Base-by-base conservation (phyloP, 2,888 invertebrate species). In the Papilio demoleus region DNA sequence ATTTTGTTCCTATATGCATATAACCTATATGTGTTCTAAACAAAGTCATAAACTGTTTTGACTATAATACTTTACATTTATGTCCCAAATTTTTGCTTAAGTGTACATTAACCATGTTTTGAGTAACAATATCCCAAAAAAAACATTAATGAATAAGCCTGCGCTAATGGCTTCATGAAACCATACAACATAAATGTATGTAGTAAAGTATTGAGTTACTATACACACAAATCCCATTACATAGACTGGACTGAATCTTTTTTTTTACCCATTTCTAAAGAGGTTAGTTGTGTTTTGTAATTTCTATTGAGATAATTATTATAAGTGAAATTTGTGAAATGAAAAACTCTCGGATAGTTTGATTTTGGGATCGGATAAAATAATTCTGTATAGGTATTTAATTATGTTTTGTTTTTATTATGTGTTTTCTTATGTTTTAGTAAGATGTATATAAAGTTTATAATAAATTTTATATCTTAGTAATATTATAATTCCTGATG, bases 181-280 rank as follows among this genome's bases (percentile, higher is more conserved):
- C 67, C 67, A 34, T 67, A 67, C n/a, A 62, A 62, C n/a, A n/a
- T n/a, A 40, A 53, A 19, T 38, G 47, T 61, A 56, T 31, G 62
- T 34, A 45, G 53, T 56, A 66, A n/a, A 42, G 62, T 67, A 34
- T 67, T 34, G 4, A 34, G 53, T 67, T 61, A 61, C 67, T 19
- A 53, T 42, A 62, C 62, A 36, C 61, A 45, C 45, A 61, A 38
- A 58, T 58, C 61, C 50, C 19, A 66, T 70, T 66, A 62, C 36
- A 38, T 38, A 59, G 12, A 12, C 17, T 11, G 8, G 31, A 34
- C 24, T 14, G 24, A 34, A 6, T 34, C 59, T 11, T 59, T 36
- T 4, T 36, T 36, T 14, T 31, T 17, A n/a, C n/a, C n/a, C n/a
- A n/a, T 27, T 3, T 12, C 4, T 53, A n/a, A n/a, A 31, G n/a